These are phyloP conservation scores for Erpornis zantholeuca DNA, from an alignment of 2,113 vertebrate genomes.

Conservation along the genomic window DNA sequence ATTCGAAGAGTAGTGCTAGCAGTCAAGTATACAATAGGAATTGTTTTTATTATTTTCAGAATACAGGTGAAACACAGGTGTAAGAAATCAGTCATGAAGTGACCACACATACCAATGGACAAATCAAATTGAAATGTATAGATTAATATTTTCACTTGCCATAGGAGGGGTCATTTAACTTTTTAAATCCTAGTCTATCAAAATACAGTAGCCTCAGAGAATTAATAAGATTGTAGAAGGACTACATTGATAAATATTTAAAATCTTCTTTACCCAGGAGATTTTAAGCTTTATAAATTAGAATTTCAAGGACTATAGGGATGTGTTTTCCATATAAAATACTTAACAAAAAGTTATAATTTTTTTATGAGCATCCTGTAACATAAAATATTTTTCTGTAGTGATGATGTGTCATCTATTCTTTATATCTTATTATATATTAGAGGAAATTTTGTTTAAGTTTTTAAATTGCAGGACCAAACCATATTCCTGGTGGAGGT, in stretches of 20 bases:
- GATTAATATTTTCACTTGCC: not conserved
- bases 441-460: not conserved
- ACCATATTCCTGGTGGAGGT: not conserved
- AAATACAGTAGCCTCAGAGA: not conserved
- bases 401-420: fast-evolving
- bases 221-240: not conserved
- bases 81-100: not conserved
- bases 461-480: not conserved
- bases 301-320: not conserved
- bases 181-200: not conserved
- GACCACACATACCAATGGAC: not conserved
- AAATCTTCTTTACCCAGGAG: not conserved
- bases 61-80: not conserved
- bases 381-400: not conserved
- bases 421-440: no score
- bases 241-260: not conserved
- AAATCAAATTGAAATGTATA: not conserved
- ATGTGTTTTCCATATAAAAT: slow-evolving; percentile 28
- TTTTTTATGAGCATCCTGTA: not conserved
- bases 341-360: not conserved
- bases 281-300: slow-evolving; percentile 39
- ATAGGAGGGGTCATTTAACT: not conserved
- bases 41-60: not conserved
- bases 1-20: not conserved
- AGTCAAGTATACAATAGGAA: not conserved